Conservation (phyloP, 2,888 invertebrate genomes). For the Stenoptilia bipunctidactyla region DNA sequence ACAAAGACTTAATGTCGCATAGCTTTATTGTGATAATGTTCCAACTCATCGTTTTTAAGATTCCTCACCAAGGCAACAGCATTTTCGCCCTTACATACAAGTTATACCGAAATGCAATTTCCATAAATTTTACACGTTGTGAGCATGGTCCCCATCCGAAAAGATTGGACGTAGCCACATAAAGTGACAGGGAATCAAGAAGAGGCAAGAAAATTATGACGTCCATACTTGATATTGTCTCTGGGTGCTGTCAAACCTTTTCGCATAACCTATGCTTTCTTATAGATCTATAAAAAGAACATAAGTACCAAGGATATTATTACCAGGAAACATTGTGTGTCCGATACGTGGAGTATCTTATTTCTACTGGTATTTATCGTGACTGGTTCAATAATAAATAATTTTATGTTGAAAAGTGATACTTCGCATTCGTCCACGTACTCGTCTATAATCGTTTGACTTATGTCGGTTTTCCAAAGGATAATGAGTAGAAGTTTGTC, state of each 20-base stretch:
- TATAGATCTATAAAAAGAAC: not conserved
- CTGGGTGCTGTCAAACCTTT: not conserved
- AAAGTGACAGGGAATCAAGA: constrained; percentile 19
- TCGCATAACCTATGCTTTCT: not conserved
- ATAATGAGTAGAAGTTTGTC: no score
- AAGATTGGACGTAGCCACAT: constrained; percentile 60
- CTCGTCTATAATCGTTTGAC: not conserved
- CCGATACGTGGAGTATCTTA: not conserved
- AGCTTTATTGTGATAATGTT: no score
- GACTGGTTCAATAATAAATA: constrained; percentile 1
- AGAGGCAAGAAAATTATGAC: not conserved
- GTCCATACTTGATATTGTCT: not conserved
- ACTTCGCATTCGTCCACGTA: not conserved
- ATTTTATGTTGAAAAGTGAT: not conserved
- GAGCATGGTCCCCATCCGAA: constrained; percentile 54
- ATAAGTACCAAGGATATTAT: no score
- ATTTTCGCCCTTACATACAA: constrained; percentile 42
- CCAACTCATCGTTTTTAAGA: constrained; percentile 13
- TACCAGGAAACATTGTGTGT: not conserved
- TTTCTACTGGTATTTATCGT: not conserved
- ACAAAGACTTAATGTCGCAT: no score
- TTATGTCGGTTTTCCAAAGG: constrained; percentile 5
- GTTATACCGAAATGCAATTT: constrained; percentile 66
- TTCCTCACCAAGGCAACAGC: constrained; percentile 27
- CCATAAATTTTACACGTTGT: constrained; percentile 69